A percentile compares a stretch with the other conserved stretches of the same genome.
Evolutionary conservation across 2,113 vertebrate genomes (phyloP).

Genomic region (Oxyruncus cristatus): DNA sequence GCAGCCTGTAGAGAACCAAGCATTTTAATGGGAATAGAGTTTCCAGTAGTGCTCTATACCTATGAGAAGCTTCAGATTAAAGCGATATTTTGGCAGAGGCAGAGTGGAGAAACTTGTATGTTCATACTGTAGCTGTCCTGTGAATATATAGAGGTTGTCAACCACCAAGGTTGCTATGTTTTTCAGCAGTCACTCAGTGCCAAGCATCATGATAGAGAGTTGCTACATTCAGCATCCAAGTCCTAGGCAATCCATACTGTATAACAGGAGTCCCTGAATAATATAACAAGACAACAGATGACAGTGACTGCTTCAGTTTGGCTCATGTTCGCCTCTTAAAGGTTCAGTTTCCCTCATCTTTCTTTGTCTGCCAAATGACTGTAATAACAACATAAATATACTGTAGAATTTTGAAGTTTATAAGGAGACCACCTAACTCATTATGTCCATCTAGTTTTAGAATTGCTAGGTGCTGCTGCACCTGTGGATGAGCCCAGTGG

Average conservation of each 20-base stretch:
- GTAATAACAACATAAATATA: neutral
- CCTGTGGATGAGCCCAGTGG: neutral
- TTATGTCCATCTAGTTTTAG: neutral
- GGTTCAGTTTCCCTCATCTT: neutral
- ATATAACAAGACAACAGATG: slow-evolving; percentile 37
- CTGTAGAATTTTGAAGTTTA: neutral
- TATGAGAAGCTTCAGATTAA: neutral
- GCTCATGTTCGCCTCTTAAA: neutral
- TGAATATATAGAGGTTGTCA: slow-evolving; percentile 48
- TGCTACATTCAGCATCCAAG: neutral
- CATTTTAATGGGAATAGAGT: neutral
- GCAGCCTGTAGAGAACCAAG: neutral
- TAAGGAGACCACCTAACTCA: neutral
- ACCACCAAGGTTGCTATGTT: slow-evolving; percentile 46
- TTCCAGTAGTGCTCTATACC: neutral
- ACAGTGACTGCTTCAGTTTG: neutral
- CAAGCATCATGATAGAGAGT: slow-evolving; percentile 41
- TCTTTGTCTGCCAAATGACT: neutral
- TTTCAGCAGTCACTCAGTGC: slow-evolving; percentile 49
- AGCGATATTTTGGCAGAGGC: neutral
- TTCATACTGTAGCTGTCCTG: slow-evolving; percentile 13
- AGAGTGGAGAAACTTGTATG: neutral
- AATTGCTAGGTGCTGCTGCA: neutral
- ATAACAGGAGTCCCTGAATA: slow-evolving; percentile 36
- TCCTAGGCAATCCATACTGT: neutral